Percentiles rank a stretch among this genome's conserved stretches.
Evolutionary conservation across 2,888 invertebrate species (phyloP).

Genomic region (Buathra laborator): DNA sequence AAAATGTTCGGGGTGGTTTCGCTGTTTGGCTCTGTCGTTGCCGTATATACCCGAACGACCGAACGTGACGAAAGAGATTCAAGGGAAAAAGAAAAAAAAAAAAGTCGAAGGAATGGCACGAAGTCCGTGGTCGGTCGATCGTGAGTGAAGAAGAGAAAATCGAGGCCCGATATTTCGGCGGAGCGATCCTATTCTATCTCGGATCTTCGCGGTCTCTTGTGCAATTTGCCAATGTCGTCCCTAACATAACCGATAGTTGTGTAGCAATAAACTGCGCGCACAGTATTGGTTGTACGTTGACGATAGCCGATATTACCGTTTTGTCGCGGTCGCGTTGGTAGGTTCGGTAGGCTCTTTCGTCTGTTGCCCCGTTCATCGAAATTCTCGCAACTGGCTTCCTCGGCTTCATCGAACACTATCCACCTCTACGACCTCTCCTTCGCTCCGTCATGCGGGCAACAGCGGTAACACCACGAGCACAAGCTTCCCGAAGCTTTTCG

Average conservation of each 20-base stretch:
- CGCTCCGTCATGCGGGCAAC: constrained; percentile 14
- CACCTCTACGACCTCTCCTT: constrained; percentile 3
- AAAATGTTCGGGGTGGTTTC: constrained; percentile 73
- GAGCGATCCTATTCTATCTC: constrained; percentile 70
- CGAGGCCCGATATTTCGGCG: constrained; percentile 28
- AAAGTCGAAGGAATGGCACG: background rate
- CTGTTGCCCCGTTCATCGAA: constrained; percentile 26
- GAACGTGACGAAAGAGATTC: constrained; percentile 54
- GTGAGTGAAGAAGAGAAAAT: constrained; percentile 55
- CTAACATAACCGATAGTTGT: constrained; percentile 69
- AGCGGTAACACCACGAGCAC: constrained; percentile 25
- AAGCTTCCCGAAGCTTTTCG: constrained; percentile 54
- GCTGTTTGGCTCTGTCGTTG: constrained; percentile 70
- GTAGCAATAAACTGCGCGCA: constrained; percentile 12
- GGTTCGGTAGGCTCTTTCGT: constrained; percentile 21
- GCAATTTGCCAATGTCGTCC: constrained; percentile 72
- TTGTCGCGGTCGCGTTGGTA: constrained; percentile 24
- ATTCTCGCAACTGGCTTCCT: constrained; percentile 26
- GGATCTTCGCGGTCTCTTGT: constrained; percentile 68
- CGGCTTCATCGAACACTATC: background rate
- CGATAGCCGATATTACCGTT: constrained; percentile 24
- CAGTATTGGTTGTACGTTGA: constrained; percentile 27
- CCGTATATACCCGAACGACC: constrained; percentile 27
- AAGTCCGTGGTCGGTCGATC: background rate
- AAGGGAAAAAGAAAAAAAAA: constrained; percentile 58